Evolutionary conservation across 1,140 invertebrate genomes (phyloP).

Genomic region (Bombus confusus): DNA sequence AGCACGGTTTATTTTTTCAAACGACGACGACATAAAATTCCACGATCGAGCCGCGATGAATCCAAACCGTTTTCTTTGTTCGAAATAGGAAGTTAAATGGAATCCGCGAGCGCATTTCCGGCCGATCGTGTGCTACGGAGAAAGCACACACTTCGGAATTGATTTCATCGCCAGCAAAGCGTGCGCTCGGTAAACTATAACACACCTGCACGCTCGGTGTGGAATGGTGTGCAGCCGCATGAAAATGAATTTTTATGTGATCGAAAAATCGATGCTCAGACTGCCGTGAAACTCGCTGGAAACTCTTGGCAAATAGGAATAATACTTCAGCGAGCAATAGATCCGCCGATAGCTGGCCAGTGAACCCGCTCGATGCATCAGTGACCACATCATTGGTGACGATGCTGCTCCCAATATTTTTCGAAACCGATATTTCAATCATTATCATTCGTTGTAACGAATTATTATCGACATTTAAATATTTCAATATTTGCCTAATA

Average conservation of each 20-base stretch:
- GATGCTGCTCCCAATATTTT: not conserved
- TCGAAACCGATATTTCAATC: not conserved
- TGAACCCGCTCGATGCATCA: slow-evolving; percentile 28
- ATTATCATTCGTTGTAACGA: not conserved
- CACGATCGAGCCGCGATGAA: not conserved
- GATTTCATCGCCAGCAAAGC: slow-evolving; percentile 61
- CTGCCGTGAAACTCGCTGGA: slow-evolving; percentile 33
- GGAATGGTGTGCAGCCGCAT: slow-evolving; percentile 24
- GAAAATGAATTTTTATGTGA: slow-evolving; percentile 48
- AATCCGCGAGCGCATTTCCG: slow-evolving; percentile 46
- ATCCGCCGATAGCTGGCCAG: slow-evolving; percentile 33
- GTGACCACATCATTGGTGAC: slow-evolving; percentile 10
- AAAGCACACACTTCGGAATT: slow-evolving; percentile 60
- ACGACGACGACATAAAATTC: not conserved
- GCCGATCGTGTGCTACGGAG: slow-evolving; percentile 52
- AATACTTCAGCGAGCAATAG: slow-evolving; percentile 35
- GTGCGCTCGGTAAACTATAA: slow-evolving; percentile 25
- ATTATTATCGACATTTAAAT: too few species aligned
- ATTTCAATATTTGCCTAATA: too few species aligned
- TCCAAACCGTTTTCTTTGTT: not conserved
- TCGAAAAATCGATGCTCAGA: slow-evolving; percentile 50
- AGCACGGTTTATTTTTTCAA: not conserved
- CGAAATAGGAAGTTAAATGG: slow-evolving; percentile 25
- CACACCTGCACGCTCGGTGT: slow-evolving; percentile 2
- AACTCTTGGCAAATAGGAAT: slow-evolving; percentile 44